Evolutionary conservation across 1,140 invertebrate species (phyloP).

Genomic region (Drosophila micromelanica): DNA sequence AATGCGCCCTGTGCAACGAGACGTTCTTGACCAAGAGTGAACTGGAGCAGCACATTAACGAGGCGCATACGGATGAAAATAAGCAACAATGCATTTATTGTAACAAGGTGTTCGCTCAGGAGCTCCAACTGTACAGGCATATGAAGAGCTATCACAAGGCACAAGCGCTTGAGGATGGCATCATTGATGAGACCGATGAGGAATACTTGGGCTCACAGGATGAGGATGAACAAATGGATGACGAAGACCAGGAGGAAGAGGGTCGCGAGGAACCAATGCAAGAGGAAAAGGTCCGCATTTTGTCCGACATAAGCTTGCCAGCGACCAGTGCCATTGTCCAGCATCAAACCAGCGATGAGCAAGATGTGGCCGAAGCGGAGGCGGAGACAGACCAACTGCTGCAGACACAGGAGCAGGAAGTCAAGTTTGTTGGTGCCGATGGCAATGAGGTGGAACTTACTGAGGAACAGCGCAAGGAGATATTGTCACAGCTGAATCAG

Average conservation of each 20-base stretch:
- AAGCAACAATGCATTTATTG: conserved; percentile 89
- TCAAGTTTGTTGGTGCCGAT: conserved; percentile 80
- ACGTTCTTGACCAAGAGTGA: conserved; percentile 88
- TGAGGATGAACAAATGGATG: conserved; percentile 68
- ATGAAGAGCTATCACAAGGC: conserved; percentile 87
- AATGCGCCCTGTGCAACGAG: conserved; percentile 91
- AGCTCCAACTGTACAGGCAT: conserved; percentile 88
- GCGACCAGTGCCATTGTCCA: conserved; percentile 64
- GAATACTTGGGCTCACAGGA: conserved; percentile 84
- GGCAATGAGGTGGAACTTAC: conserved; percentile 81
- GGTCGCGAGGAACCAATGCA: conserved; percentile 39
- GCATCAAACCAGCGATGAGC: conserved; percentile 62
- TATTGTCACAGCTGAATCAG: conserved; percentile 79
- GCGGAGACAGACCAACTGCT: conserved; percentile 45
- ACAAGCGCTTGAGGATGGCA: conserved; percentile 86
- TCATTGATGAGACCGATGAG: conserved; percentile 87
- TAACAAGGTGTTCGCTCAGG: conserved; percentile 87
- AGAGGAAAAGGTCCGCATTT: conserved; percentile 85
- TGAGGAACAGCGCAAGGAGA: conserved; percentile 80
- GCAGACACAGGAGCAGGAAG: conserved; percentile 57
- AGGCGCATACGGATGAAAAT: conserved; percentile 83
- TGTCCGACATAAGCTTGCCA: conserved; percentile 85
- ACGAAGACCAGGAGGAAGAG: conserved; percentile 68
- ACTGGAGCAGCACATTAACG: conserved; percentile 85
- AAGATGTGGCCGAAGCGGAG: conserved; percentile 56